phyloP scores from a whole-genome alignment of 2,888 invertebrate species.

The Dicranocentrus wangi region DNA sequence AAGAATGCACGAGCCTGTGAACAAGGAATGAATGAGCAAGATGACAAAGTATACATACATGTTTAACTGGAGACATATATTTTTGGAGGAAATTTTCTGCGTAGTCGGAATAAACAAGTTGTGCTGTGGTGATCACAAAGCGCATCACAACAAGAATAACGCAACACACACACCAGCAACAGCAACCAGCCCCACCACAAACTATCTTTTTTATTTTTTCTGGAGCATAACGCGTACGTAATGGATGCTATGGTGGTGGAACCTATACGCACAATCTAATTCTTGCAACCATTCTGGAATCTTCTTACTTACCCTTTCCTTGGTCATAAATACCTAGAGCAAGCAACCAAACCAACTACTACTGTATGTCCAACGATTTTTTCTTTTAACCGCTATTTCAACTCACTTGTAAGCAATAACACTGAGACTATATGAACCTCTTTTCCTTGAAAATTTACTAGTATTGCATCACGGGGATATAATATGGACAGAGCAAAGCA shows the following conservation, averaged over 20 bases:
- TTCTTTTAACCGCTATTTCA: neutral
- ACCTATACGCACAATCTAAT: slow-evolving; percentile 56
- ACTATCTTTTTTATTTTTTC: slow-evolving; percentile 37
- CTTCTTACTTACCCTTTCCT: slow-evolving; percentile 25
- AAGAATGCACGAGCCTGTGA: no score
- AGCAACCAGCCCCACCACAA: slow-evolving; percentile 37
- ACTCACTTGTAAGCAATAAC: no score
- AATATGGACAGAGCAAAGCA: neutral
- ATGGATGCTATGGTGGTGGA: slow-evolving; percentile 41
- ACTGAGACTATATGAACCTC: no score
- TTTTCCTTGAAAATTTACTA: slow-evolving; percentile 31
- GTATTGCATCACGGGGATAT: no score
- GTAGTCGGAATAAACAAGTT: slow-evolving; percentile 42
- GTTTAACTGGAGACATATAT: no score
- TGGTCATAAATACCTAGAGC: slow-evolving; percentile 12
- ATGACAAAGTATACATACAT: no score
- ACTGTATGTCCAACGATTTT: neutral
- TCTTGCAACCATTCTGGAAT: slow-evolving; percentile 41
- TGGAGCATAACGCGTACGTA: slow-evolving; percentile 47
- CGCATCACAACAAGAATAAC: slow-evolving; percentile 27
- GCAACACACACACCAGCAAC: slow-evolving; percentile 1
- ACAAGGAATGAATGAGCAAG: neutral
- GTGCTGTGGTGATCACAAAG: slow-evolving; percentile 43
- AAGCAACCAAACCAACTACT: no score
- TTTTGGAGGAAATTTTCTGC: no score